Evolutionary conservation across 2,113 vertebrate genomes (phyloP).

Genomic region (Microtus richardsoni): DNA sequence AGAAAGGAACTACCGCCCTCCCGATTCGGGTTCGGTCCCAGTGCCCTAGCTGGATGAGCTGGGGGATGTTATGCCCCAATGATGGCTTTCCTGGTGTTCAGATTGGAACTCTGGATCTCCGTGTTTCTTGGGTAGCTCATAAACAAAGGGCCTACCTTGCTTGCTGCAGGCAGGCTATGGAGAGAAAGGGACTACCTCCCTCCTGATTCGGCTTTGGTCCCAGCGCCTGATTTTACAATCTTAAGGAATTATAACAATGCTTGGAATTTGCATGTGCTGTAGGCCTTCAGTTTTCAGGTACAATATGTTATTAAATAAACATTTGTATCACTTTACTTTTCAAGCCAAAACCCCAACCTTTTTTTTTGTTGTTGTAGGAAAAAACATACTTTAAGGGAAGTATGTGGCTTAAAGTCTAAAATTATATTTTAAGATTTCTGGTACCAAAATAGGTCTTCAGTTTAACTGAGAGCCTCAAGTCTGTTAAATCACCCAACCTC

Average conservation of each 20-base stretch:
- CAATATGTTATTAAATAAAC: constrained; percentile 69
- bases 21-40: too few relatives aligned
- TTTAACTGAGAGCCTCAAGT: constrained; percentile 63
- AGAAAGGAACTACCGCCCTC: too few relatives aligned
- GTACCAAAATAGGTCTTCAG: constrained; percentile 79
- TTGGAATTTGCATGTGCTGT: constrained; percentile 73
- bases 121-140: too few relatives aligned
- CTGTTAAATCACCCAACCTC: constrained; percentile 65
- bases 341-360: constrained; percentile 64
- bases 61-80: too few relatives aligned
- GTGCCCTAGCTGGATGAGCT: too few relatives aligned
- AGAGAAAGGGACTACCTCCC: too few relatives aligned
- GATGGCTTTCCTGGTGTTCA: too few relatives aligned
- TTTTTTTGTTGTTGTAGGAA: constrained; percentile 45
- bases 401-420: constrained; percentile 79
- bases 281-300: constrained; percentile 70
- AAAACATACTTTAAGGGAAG: constrained; percentile 75
- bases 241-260: constrained; percentile 71
- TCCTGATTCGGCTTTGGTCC: too few relatives aligned
- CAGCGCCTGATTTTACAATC: constrained; percentile 68
- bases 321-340: constrained; percentile 63
- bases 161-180: too few relatives aligned
- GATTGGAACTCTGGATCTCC: too few relatives aligned
- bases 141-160: too few relatives aligned
- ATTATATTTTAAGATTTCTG: constrained; percentile 72